These are phyloP conservation scores for Andinoacara biseriatus DNA, from an alignment of 2,113 vertebrate genomes.

Conservation along the genomic window DNA sequence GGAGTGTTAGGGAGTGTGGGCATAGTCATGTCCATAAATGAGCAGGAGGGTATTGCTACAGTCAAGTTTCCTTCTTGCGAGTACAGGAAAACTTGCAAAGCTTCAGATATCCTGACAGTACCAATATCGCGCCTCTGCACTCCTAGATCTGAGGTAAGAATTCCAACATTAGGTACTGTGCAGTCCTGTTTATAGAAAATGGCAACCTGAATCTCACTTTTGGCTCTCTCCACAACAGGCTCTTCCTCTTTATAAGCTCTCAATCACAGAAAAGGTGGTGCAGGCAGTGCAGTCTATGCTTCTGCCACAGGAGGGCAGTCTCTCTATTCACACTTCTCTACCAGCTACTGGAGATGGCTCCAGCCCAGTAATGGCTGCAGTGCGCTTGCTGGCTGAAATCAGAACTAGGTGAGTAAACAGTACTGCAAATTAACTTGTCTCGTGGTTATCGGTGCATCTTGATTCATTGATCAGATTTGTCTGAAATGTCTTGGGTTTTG, in stretches of 20 bases:
- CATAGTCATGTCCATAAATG: conserved; percentile 95
- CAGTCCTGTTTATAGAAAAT: background rate
- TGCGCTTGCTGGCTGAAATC: conserved; percentile 95
- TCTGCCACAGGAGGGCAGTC: conserved; percentile 98
- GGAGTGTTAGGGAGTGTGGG: conserved; percentile 93
- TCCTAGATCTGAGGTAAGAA: conserved; percentile 93
- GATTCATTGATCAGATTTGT: background rate
- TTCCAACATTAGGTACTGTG: background rate
- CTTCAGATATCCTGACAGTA: conserved; percentile 92
- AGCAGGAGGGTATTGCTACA: conserved; percentile 97
- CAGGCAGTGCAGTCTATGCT: conserved; percentile 99
- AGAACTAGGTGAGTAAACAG: conserved; percentile 88
- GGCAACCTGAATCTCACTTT: conserved; percentile 3
- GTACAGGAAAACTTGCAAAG: conserved; percentile 92
- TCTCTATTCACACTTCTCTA: conserved; percentile 97
- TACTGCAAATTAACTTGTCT: background rate
- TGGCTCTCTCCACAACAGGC: conserved; percentile 80
- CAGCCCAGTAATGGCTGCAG: conserved; percentile 97
- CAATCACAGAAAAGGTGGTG: conserved; percentile 99
- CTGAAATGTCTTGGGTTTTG: background rate
- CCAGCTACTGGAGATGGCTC: conserved; percentile 97
- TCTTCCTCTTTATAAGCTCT: conserved; percentile 96
- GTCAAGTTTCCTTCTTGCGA: conserved; percentile 94
- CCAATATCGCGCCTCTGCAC: conserved; percentile 97
- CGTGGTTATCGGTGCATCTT: background rate